Evolutionary conservation across 2,797 vertebrate genomes (phyloP).

Genomic region (Benthosema pterotum): DNA sequence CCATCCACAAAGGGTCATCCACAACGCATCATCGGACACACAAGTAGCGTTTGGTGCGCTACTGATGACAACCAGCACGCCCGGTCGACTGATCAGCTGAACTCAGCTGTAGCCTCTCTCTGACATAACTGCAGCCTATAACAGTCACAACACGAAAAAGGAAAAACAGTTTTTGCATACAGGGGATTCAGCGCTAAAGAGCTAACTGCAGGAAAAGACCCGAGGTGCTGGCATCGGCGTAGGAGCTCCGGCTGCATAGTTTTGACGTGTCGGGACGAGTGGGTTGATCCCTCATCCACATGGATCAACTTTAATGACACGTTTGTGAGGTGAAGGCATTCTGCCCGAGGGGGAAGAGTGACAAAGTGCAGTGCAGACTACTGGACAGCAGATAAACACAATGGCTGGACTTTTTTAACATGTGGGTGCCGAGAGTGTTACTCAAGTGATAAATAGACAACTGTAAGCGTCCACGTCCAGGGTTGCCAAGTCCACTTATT

Average conservation of each 20-base stretch:
- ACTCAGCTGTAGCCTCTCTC: neutral
- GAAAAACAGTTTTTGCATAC: constrained; percentile 18
- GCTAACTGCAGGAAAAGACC: constrained; percentile 29
- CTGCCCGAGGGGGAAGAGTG: constrained; percentile 4
- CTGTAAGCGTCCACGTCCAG: constrained; percentile 25
- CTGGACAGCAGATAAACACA: constrained; percentile 27
- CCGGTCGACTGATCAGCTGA: neutral
- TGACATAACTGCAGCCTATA: constrained; percentile 37
- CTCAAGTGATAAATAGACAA: constrained; percentile 19
- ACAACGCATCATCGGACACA: no score
- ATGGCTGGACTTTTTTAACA: constrained; percentile 21
- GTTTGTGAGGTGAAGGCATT: constrained; percentile 42
- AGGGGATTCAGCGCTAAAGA: neutral
- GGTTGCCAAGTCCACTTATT: neutral
- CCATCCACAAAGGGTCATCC: constrained; percentile 34
- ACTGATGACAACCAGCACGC: no score
- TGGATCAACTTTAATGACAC: constrained; percentile 46
- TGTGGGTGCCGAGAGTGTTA: constrained; percentile 33
- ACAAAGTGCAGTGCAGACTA: constrained; percentile 37
- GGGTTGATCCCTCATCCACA: constrained; percentile 8
- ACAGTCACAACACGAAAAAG: constrained; percentile 37
- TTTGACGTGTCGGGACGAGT: constrained; percentile 52
- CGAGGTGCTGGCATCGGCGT: neutral
- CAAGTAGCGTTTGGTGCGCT: no score
- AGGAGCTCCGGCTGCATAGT: constrained; percentile 30